These are phyloP conservation scores for Albula glossodonta DNA, from an alignment of 2,113 vertebrate species.

Conservation along the genomic window DNA sequence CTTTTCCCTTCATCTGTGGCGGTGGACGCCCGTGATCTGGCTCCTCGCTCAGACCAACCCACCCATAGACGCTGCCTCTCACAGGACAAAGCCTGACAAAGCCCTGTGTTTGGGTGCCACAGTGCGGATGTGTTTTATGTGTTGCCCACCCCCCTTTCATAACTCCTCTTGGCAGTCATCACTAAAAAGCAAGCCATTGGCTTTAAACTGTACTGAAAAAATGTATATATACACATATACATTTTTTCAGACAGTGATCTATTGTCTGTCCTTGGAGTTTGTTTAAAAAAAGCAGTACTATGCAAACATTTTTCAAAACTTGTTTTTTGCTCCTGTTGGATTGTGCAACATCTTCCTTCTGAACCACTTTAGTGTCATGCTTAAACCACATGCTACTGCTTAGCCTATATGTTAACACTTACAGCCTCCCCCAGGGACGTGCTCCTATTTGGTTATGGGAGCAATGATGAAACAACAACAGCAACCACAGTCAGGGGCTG, in stretches of 20 bases:
- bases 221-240: background rate
- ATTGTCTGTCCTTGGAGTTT: background rate
- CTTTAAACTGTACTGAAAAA: background rate
- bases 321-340: background rate
- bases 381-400: background rate
- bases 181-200: background rate
- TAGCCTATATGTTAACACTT: slow-evolving; percentile 6
- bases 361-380: background rate
- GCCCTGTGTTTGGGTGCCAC: background rate
- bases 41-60: background rate
- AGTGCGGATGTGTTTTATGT: background rate
- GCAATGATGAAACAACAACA: background rate
- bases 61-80: background rate
- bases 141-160: background rate
- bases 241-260: background rate
- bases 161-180: background rate
- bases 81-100: background rate
- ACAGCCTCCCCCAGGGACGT: background rate
- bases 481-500: background rate
- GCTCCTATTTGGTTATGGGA: background rate
- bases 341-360: slow-evolving; percentile 12
- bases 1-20: background rate
- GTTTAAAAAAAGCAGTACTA: background rate
- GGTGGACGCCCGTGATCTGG: background rate
- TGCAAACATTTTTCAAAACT: background rate